Percentiles rank a stretch among this genome's conserved stretches.
Conservation (phyloP, 2,113 vertebrate genomes). For the Colinus virginianus region DNA sequence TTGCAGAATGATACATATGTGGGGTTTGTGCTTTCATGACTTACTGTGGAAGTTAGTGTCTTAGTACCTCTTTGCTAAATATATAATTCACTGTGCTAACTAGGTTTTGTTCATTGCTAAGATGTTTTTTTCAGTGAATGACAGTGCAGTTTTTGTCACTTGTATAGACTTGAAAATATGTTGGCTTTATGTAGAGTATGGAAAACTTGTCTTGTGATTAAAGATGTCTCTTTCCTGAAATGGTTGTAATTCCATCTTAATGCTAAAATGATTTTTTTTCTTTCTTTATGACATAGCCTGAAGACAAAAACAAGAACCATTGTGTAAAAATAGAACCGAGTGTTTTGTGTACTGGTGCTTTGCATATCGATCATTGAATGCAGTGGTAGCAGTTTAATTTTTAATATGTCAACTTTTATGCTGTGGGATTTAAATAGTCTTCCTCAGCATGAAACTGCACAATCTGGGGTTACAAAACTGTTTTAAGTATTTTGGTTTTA, state of each 20-base stretch:
- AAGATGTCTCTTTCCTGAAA: neutral
- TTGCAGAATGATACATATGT: neutral
- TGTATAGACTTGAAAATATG: neutral
- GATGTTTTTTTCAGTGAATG: neutral
- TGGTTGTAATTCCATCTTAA: neutral
- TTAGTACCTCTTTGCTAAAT: neutral
- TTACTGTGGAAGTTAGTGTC: neutral
- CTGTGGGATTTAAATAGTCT: neutral
- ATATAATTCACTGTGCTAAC: neutral
- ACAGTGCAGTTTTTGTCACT: neutral
- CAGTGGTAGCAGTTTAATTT: constrained; percentile 28
- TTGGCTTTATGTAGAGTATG: neutral
- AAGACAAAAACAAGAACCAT: neutral
- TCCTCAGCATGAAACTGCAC: neutral
- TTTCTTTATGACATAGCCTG: neutral
- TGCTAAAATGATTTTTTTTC: neutral
- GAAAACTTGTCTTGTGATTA: neutral
- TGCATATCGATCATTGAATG: neutral
- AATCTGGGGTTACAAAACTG: neutral
- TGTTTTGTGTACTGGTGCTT: neutral
- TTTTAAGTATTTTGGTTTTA: neutral
- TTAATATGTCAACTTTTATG: neutral
- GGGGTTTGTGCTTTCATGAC: neutral
- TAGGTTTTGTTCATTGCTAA: neutral
- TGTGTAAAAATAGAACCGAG: neutral